Evolutionary conservation across 2,888 invertebrate genomes (phyloP), one percentile per base, ranked within the genome.

Genomic region (Macaria notata): DNA sequence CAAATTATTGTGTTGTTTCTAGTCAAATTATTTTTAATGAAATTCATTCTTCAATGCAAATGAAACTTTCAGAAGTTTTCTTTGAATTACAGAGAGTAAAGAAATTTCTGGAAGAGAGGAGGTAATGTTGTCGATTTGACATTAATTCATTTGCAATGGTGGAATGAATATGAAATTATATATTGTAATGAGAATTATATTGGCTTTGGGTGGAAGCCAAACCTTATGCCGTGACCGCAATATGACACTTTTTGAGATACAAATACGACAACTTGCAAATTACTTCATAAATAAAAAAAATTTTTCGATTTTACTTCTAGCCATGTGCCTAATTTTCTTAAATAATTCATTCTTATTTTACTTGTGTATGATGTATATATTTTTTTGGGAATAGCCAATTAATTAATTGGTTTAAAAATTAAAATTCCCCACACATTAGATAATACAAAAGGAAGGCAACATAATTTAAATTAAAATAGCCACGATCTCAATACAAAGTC

Each of bases 141-240:
- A 57, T 59, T 44, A 53, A 56, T 56, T 65, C 73, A 71, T 82
- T 82, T 84, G 82, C 83, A 83, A 83, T 83, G 76, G 79, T 73
- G 76, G 78, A 82, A 82, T 36, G 79, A 75, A 49, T 0, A 79
- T 78, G 73, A 76, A 78, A 79, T 59, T 63, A 48, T 56, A 81
- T 63, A 48, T 76, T 83, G 79, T 77, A 80, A 84, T 82, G 76
- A 88, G 84, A 89, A 88, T 83, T 88, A 87, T 87, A 89, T 84
- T 79, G 89, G 90, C 90, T 88, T 81, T 76, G 75, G 88, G 88
- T 78, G 88, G 76, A 79, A 86, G 89, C 84, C 86, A 82, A 80
- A 81, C 74, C 76, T 84, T 81, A 79, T 83, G 73, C 78, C 75
- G 78, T 57, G 48, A 61, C 62, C 71, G 70, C 67, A 63, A 66